Conservation (phyloP, 1,140 invertebrate genomes). For the Aphelinus atriplicis region DNA sequence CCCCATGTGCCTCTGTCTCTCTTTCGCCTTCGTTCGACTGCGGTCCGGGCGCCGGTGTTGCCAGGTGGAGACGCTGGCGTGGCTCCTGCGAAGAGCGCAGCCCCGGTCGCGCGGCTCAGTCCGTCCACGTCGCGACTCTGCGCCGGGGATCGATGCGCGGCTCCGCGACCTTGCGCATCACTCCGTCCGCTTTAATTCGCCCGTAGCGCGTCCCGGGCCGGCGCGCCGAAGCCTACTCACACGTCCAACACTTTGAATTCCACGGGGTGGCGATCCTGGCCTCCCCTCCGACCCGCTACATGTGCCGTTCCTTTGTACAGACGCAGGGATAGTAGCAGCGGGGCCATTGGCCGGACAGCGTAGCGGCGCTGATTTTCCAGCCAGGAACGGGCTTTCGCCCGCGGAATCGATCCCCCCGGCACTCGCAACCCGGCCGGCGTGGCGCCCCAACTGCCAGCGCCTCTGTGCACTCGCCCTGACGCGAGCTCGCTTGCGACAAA, state of each 20-base stretch:
- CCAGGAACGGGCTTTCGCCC: no score
- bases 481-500: no score
- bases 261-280: neutral
- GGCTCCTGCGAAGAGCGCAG: neutral
- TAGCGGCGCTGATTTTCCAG: no score
- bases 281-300: no score
- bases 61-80: constrained; percentile 11
- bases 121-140: constrained; percentile 16
- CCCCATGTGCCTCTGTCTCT: neutral
- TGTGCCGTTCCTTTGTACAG: constrained; percentile 3
- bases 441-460: no score
- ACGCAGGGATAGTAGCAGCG: neutral
- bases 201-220: no score
- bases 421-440: no score
- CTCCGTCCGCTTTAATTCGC: neutral
- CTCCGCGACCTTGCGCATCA: constrained; percentile 1
- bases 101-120: constrained; percentile 18
- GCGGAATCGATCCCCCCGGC: no score
- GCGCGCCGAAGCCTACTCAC: no score
- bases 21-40: constrained; percentile 2
- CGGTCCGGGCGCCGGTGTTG: constrained; percentile 22
- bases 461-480: no score
- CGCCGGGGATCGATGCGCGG: no score
- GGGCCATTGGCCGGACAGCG: neutral
- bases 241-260: constrained; percentile 7